A percentile compares a stretch with the other conserved stretches of the same genome.
Evolutionary conservation across 1,140 invertebrate genomes (phyloP).

Genomic region (Lordiphosa stackelbergi): DNA sequence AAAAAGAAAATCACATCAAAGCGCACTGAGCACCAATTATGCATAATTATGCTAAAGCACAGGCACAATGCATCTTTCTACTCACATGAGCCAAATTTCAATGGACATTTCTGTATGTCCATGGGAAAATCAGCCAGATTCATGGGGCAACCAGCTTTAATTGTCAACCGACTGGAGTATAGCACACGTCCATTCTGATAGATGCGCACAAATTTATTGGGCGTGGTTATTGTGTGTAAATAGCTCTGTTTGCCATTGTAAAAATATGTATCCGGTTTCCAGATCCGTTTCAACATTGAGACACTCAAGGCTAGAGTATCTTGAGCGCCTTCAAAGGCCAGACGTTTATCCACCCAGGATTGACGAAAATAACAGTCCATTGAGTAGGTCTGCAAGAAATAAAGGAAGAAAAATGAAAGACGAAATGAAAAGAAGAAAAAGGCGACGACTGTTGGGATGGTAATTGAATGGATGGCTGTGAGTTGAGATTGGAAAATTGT

Average conservation of each 20-base stretch:
- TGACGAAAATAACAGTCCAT: conserved; percentile 94
- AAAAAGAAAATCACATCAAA: conserved; percentile 55
- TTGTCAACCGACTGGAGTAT: conserved; percentile 91
- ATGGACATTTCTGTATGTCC: conserved; percentile 91
- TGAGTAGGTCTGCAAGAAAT: conserved; percentile 85
- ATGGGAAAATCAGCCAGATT: conserved; percentile 94
- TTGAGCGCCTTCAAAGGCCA: conserved; percentile 83
- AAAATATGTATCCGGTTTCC: conserved; percentile 95
- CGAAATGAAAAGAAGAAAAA: not conserved
- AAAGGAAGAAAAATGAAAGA: conserved; percentile 15
- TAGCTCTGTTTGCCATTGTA: conserved; percentile 91
- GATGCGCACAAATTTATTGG: conserved; percentile 92
- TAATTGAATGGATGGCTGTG: not conserved
- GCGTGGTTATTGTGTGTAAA: conserved; percentile 92
- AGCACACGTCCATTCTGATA: conserved; percentile 89
- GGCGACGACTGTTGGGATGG: not conserved
- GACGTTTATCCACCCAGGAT: conserved; percentile 86
- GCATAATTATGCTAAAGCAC: conserved; percentile 56
- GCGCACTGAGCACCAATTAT: conserved; percentile 55
- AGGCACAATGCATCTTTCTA: conserved; percentile 18
- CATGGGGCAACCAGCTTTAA: conserved; percentile 95
- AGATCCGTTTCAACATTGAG: conserved; percentile 87
- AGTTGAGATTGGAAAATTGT: no score
- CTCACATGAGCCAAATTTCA: conserved; percentile 93
- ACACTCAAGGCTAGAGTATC: conserved; percentile 85